Base-by-base conservation (phyloP, 64 coral and sea anemone genomes). In the Platygyra sinensis region DNA sequence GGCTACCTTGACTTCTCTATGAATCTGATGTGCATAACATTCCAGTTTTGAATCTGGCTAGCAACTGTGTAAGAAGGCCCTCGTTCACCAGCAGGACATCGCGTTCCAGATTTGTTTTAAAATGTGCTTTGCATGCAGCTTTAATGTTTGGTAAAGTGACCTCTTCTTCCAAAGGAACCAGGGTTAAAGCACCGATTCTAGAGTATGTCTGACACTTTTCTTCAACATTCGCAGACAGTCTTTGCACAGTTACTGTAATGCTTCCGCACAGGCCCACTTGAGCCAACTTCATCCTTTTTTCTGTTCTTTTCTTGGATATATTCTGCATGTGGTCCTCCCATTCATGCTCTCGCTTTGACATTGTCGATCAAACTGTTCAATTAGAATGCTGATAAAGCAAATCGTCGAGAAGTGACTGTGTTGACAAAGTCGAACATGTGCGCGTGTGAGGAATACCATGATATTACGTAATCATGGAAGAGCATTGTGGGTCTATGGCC, bases 191-290 rank as follows among this genome's bases (percentile, higher is more conserved):
- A 62, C 94, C 86, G 79, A 89, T 96, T 62, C 86, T 55, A 16
- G 79, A 88, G 81, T 92, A 92, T 55, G 92, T 95, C 77, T 95
- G 94, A 25, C 89, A 95, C n/a, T 84, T 87, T 67, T 83, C 94
- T 80, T 95, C 84, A 73, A 80, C 85, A 63, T 60, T 80, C 60
- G 84, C 55, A 10, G 85, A 89, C 62, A 91, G 77, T 62, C 94
- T 55, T 52, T 91, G 89, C 36, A 92, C 89, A 39, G n/a, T n/a
- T n/a, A n/a, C n/a, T n/a, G 89, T 95, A 60, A 92, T 75, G 67
- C 36, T 75, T 10, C 92, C 90, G 75, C 17, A 17, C 33, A 77
- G n/a, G 22, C 29, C 73, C 59, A 38, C 25, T 79, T 52, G 61
- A 17, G 30, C 62, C 32, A 33, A 54, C 36, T 74, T 30, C 64